Evolutionary conservation across 2,888 invertebrate species (phyloP), one percentile per base, ranked within the genome.

Genomic region (Strigamia maritima): DNA sequence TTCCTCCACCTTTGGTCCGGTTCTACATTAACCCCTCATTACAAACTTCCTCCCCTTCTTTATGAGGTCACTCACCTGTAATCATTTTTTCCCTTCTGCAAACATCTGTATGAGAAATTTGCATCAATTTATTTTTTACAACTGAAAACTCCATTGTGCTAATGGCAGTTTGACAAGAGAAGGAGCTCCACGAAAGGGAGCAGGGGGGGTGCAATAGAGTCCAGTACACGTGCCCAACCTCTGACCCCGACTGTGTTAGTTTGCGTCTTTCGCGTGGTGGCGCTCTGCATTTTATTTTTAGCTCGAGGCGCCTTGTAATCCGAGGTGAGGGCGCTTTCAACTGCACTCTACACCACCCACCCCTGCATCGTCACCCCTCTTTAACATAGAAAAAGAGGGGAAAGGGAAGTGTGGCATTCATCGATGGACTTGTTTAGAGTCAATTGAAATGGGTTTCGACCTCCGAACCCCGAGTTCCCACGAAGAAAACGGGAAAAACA

Each of bases 1-100:
- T 14, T 6, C 2, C 12, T 44, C 14, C 2, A 3, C 40, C 40
- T 44, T 44, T 44, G 40, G 40, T 44, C 40, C 16, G 3, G 4
- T 3, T 44, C 12, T 44, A 44, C 40, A 44, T 10, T 44, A 60
- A 60, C 60, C 60, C 19, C 60, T 60, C 60, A 60, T 44, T 44
- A 60, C 60, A 19, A 60, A 24, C 24, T 60, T 24, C 10, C 54
- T 54, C 19, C 60, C 60, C 19, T 14, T 60, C 60, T 24, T 24
- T 60, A 60, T 60, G 60, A 60, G 60, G 60, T 60, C 60, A 60
- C 60, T 60, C 60, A 60, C 60, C 60, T 60, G 60, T 24, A 60
- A 60, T 60, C 22, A 60, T 19, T 60, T 60, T 54, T 54, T 54
- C n/a, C 10, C 14, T 49, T 10, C n/a, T 2, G 8, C 54, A 54